These are phyloP conservation scores for Emys orbicularis DNA, from an alignment of 2,797 vertebrate genomes.

Conservation along the genomic window DNA sequence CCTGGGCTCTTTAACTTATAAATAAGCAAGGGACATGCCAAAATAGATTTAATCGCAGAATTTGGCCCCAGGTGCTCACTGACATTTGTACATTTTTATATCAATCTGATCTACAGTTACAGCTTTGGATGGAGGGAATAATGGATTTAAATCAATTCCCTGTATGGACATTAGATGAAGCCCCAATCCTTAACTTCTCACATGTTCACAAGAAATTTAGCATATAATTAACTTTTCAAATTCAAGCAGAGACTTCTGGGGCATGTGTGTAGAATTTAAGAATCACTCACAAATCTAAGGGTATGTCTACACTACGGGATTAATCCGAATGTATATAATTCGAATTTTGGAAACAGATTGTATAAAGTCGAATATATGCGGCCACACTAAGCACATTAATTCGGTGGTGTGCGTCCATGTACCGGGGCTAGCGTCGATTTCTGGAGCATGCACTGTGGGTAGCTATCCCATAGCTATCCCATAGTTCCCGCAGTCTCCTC, in stretches of 20 bases:
- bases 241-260: slow-evolving; percentile 19
- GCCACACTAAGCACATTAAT: too few species aligned
- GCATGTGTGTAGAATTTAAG: background rate
- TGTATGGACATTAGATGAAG: background rate
- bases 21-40: background rate
- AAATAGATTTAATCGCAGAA: background rate
- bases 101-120: background rate
- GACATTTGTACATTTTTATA: background rate
- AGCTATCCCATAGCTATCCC: too few species aligned
- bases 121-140: background rate
- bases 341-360: too few species aligned
- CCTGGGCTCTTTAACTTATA: background rate
- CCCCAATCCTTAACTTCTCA: background rate
- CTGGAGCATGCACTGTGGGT: too few species aligned
- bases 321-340: too few species aligned
- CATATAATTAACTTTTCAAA: slow-evolving; percentile 44
- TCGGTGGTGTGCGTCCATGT: too few species aligned
- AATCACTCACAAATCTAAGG: background rate
- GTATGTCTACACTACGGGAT: too few species aligned
- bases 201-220: slow-evolving; percentile 10
- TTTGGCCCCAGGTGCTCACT: background rate
- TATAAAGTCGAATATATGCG: too few species aligned
- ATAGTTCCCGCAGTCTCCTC: too few species aligned
- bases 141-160: slow-evolving; percentile 21
- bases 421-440: too few species aligned